phyloP scores from a whole-genome alignment of 35 echinoderm and acorn worm species.

The Lytechinus pictus region DNA sequence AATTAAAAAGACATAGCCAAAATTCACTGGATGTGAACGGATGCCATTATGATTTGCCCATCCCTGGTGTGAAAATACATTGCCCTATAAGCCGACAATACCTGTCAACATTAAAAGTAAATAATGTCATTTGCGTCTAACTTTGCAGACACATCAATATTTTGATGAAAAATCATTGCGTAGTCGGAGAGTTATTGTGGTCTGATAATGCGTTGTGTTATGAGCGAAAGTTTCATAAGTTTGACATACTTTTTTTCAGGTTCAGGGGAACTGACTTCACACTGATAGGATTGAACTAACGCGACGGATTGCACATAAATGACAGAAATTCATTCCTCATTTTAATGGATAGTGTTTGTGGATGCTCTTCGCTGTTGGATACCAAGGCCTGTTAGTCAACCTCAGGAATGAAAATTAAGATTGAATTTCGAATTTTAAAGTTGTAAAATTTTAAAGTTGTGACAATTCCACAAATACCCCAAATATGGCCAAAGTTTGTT shows the following conservation, averaged over 20 bases:
- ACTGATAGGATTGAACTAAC: neutral
- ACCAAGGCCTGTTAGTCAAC: too few relatives aligned
- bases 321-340: neutral
- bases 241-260: neutral
- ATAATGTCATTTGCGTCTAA: neutral
- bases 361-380: too few relatives aligned
- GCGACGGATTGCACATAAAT: neutral
- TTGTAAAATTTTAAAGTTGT: too few relatives aligned
- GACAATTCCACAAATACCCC: too few relatives aligned
- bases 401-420: too few relatives aligned
- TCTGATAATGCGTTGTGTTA: neutral
- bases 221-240: neutral
- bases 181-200: neutral
- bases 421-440: too few relatives aligned
- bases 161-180: neutral
- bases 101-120: neutral
- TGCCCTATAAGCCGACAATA: too few relatives aligned
- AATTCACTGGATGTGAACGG: too few relatives aligned
- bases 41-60: too few relatives aligned
- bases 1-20: too few relatives aligned
- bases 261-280: neutral
- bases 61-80: too few relatives aligned
- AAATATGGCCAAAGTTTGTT: too few relatives aligned
- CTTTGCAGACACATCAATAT: neutral
- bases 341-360: neutral